Evolutionary conservation across 1,140 invertebrate species (phyloP), one percentile per base, ranked within the genome.

Genomic region (Rhagoletis pomonella): DNA sequence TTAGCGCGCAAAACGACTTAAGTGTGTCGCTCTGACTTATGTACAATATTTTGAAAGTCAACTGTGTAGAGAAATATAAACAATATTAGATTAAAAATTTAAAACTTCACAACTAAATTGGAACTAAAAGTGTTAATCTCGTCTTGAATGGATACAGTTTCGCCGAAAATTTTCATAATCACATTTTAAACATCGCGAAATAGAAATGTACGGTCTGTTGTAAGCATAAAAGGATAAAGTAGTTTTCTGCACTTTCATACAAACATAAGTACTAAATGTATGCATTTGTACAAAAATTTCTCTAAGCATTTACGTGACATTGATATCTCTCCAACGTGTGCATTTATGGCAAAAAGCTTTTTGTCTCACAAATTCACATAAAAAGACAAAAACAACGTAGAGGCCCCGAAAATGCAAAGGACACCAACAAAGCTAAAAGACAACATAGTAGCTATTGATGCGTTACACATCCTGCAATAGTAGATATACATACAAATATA

Each of bases 261-360:
- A 12, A 17, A 14, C 17, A 62, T 29, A 17, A 62, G 60, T 62
- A 62, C 60, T 55, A 55, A 5, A 29, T 55, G 5, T 55, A 55
- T 55, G 10, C 50, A 55, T 55, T 55, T 55, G 5, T 55, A 55
- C 5, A 29, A 29, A 29, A 29, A 29, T 29, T 29, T 29, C 29
- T 29, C 29, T 55, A 55, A 55, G 50, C 50, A 55, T 55, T 55
- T 55, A 88, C 88, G 89, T 92, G 91, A 92, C 91, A 92, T 92
- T 92, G 91, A 92, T 29, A 29, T 91, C 91, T 90, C 89, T 60
- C 90, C 50, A 50, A 86, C 47, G 55, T 64, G 59, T 81, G 67
- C 85, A 88, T 81, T 92, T 92, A 92, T 92, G 91, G 91, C 90
- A 91, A 91, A 92, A 92, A 92, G 91, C 91, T 92, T 92, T 92